Evolutionary conservation across 2,797 vertebrate species (phyloP), one percentile per base, ranked within the genome.

Genomic region (Sciaenops ocellatus): DNA sequence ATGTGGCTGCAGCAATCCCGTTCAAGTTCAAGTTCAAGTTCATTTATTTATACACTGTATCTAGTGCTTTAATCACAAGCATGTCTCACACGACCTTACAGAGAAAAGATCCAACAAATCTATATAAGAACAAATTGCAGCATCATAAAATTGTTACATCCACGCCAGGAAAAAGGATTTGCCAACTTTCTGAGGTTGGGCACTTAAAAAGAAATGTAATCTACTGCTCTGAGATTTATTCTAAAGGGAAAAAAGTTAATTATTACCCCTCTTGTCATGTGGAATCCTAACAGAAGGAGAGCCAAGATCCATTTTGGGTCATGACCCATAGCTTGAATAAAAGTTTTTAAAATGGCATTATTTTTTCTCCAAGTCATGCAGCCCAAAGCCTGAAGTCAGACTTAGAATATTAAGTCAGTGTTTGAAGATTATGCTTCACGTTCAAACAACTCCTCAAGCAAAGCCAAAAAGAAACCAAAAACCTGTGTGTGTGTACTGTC

Each of bases 201-300:
- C n/a, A 72, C 24, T 70, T 73, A 34, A 48, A 57, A 48, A 74
- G 42, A 84, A 78, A 73, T 69, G 44, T 28, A 78, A 76, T 70
- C 73, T 52, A 47, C 44, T 69, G 42, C 64, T 73, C 59, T 20
- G 59, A 55, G 55, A 68, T 82, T 51, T 69, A 71, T 69, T 73
- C 16, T 57, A 3, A 30, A 22, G 64, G 20, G 2, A 10, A 52
- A 34, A 50, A 18, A n/a, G 50, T 69, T 55, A 65, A 73, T 80
- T 73, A 78, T 70, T 69, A 69, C 22, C 55, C n/a, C 30, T 62
- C 63, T 82, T 73, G 56, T 84, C 52, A 84, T 80, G 69, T 78
- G 69, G 64, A 83, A 84, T 81, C 80, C 54, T 77, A 74, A 70
- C 69, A 70, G 28, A 71, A 68, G 28, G 11, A 56, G 17, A 47